Conservation (phyloP, 1,140 invertebrate species). For the Hesperophylax magnus region DNA sequence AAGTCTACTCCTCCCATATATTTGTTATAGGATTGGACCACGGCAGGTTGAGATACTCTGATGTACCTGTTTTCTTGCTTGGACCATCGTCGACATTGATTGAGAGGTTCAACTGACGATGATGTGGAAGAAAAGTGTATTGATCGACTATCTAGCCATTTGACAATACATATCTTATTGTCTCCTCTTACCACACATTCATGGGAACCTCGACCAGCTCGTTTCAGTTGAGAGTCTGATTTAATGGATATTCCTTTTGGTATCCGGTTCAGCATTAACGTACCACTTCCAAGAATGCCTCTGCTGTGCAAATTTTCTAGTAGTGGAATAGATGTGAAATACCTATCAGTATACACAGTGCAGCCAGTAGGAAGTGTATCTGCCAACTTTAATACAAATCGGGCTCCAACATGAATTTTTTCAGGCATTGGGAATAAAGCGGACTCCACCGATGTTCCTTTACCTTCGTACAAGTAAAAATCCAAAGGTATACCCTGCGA, state of each 20-base stretch:
- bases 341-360: constrained; percentile 43
- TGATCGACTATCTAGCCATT: too few relatives aligned
- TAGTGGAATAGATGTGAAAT: constrained; percentile 49
- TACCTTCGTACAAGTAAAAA: too few relatives aligned
- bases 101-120: background rate
- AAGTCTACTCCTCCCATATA: too few relatives aligned
- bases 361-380: constrained; percentile 38
- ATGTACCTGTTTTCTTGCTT: too few relatives aligned
- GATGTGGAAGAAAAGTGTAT: background rate
- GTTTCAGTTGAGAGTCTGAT: background rate
- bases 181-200: background rate
- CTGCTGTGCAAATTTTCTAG: constrained; percentile 41
- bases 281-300: constrained; percentile 41
- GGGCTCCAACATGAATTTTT: constrained; percentile 11
- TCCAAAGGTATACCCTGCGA: too few relatives aligned
- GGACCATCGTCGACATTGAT: background rate
- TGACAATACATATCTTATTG: background rate
- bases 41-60: too few relatives aligned
- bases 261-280: constrained; percentile 42
- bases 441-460: too few relatives aligned
- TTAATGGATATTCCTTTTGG: background rate
- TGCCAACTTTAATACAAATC: constrained; percentile 44
- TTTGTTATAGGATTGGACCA: too few relatives aligned
- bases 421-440: constrained; percentile 18
- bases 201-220: background rate